phyloP scores from a whole-genome alignment of 64 coral and sea anemone species.

The Porites lutea region DNA sequence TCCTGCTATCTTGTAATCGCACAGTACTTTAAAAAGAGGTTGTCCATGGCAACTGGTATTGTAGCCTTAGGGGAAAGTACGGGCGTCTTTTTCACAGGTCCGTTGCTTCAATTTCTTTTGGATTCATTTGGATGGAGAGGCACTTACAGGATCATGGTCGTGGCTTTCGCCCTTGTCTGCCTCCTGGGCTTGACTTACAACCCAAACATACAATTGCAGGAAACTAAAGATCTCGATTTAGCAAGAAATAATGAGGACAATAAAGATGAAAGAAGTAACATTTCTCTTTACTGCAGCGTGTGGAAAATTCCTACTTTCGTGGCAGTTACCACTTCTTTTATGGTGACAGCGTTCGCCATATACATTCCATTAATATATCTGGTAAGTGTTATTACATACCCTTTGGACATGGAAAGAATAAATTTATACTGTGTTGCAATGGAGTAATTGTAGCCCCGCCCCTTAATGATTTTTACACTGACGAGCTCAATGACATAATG shows the following conservation, averaged over 20 bases:
- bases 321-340: background rate
- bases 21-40: conserved; percentile 46
- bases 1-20: conserved; percentile 45
- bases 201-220: conserved; percentile 16
- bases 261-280: background rate
- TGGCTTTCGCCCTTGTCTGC: background rate
- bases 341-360: conserved; percentile 11
- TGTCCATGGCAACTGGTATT: conserved; percentile 60
- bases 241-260: background rate
- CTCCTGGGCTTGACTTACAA: background rate
- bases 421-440: too few relatives aligned
- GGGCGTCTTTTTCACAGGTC: conserved; percentile 43
- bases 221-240: background rate
- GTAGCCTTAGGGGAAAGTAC: conserved; percentile 34
- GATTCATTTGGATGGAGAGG: conserved; percentile 44
- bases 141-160: conserved; percentile 35
- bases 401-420: too few relatives aligned
- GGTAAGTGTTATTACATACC: background rate
- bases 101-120: conserved; percentile 50
- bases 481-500: too few relatives aligned
- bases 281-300: conserved; percentile 23
- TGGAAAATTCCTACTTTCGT: conserved; percentile 9
- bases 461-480: too few relatives aligned
- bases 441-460: too few relatives aligned
- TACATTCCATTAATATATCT: conserved; percentile 37